These are phyloP conservation scores for Eurosta solidaginis DNA, from an alignment of 1,140 invertebrate species.

Conservation along the genomic window DNA sequence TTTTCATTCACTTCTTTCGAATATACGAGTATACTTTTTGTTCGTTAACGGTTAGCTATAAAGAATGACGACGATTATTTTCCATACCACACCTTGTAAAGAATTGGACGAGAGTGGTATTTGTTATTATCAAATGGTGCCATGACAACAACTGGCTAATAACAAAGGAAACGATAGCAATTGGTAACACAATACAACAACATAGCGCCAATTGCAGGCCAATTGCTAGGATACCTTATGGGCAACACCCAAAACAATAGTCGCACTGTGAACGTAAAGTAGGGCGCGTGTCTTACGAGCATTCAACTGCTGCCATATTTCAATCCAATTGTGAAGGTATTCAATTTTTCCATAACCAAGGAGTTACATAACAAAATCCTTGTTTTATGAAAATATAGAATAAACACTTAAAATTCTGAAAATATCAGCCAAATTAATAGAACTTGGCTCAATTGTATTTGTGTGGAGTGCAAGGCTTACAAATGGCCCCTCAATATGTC, in stretches of 20 bases:
- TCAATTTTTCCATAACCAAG: neutral
- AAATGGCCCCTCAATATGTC: constrained; percentile 40
- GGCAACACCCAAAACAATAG: constrained; percentile 55
- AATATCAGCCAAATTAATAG: neutral
- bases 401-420: neutral
- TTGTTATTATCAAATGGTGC: constrained; percentile 30
- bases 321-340: neutral
- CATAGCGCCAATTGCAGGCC: neutral
- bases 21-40: neutral
- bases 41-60: neutral
- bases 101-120: constrained; percentile 7
- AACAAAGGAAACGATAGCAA: neutral
- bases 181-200: neutral
- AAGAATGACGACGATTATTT: neutral
- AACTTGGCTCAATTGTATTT: neutral
- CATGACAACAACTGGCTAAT: constrained; percentile 32
- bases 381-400: constrained; percentile 31
- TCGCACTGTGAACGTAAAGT: constrained; percentile 43
- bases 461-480: neutral
- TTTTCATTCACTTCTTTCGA: too few relatives aligned
- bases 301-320: neutral
- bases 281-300: constrained; percentile 4
- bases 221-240: constrained; percentile 52
- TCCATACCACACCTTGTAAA: constrained; percentile 5
- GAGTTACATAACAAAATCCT: neutral